Base-by-base conservation (phyloP, 2,888 invertebrate species). In the Noctua janthina region DNA sequence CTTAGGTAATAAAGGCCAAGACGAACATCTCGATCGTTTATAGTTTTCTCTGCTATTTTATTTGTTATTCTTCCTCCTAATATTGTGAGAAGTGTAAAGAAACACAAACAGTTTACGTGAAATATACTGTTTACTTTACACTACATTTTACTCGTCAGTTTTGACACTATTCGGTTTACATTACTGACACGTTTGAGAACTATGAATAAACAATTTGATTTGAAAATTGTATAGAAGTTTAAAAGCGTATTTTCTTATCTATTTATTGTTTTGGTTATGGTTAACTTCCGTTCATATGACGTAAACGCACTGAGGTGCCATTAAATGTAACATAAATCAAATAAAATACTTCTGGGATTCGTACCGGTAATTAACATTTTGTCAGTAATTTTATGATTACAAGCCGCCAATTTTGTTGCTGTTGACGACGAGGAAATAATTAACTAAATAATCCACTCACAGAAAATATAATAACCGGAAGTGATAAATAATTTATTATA, bases 31-130 rank as follows among this genome's bases (percentile, higher is more conserved):
- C 35, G 39, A 46, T 74, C 85, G 70, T 73, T 35, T 43, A 35
- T 39, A 29, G n/a, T 84, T 79, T 84, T 73, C 56, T 73, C 35
- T 49, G 2, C 56, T 84, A 29, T 56, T 59, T 85, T 23, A 74
- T 79, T 69, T 59, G 35, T 80, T 49, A 29, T 29, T 85, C 62
- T 82, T 82, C 73, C 73, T 82, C 35, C 15, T 69, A 20, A 66
- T 62, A 67, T 54, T 69, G 23, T 56, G 29, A 64, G 51, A 54
- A 66, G 62, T 74, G 64, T 80, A 17, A 68, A 46, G 3, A 54
- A 49, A 64, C 23, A 79, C 66, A 72, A 78, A 35, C 20, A 70
- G 49, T 83, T 77, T 35, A 81, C 8, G 56, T 51, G 23, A 78
- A 66, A n/a, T 59, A 84, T 39, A 67, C 66, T 39, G 20, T 69